Base-by-base conservation (phyloP, 1,140 invertebrate species). In the Mya arenaria region DNA sequence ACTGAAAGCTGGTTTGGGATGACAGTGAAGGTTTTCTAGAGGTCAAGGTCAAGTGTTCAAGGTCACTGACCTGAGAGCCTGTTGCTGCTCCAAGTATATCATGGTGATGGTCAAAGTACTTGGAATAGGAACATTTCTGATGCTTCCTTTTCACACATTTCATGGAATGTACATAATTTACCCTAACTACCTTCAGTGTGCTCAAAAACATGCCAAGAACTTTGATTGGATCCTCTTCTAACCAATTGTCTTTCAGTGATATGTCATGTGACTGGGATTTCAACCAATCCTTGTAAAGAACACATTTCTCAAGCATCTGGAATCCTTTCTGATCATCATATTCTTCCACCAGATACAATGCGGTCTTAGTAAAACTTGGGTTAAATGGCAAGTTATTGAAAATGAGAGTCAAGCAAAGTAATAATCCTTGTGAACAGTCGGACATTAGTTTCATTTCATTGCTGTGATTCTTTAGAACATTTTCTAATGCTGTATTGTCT, bases 101-200 rank as follows among this genome's bases (percentile, higher is more conserved):
- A 82, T 91, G 89, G 68, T 91, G 90, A 41, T 91, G 90, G 74
- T 90, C 85, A 75, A 74, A 86, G 82, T 88, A 90, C 1, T 83
- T 52, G 0, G 82, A 56, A 32, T 87, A 90, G 10, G 87, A 83
- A 86, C 90, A 91, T 34, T 87, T 86, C 1, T 77, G 63, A 63
- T 91, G 90, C 41, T 85, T 82, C 28, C 84, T 82, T 63, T 90
- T 90, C 17, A 89, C 72, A 79, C 90, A 91, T 58, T 86, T 90
- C 82, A 90, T 83, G 15, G 88, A 77, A 83, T 91, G 90, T 39
- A 90, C 87, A 66, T 91, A 91, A 75, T 89, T 88, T 1, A 91
- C 88, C 79, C 90, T 90, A 1, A 88, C 80, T 30, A 83, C 73
- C 58, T 91, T 91, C 39, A 91, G 39, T 17, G 87, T 86, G 48